Percentiles rank a stretch among this genome's conserved stretches.
phyloP scores from a whole-genome alignment of 2,888 invertebrate genomes.

The Ichneumoninae sp. region DNA sequence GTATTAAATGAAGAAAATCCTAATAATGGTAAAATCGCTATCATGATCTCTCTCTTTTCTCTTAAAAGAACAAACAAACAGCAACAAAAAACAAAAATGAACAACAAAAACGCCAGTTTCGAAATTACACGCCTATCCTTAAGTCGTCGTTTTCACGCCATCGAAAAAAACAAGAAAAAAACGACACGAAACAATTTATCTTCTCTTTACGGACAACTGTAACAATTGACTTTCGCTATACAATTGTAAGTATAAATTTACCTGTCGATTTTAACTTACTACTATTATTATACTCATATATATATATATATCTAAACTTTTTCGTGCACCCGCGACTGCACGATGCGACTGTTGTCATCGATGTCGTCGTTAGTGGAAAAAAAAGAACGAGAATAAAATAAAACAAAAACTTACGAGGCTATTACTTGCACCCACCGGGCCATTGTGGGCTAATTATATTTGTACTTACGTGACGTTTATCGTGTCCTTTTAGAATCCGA shows the following conservation, averaged over 20 bases:
- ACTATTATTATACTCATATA: conserved; percentile 36
- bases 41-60: not conserved
- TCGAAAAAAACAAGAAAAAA: conserved; percentile 19
- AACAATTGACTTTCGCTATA: conserved; percentile 36
- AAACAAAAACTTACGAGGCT: conserved; percentile 27
- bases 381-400: conserved; percentile 10
- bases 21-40: conserved; percentile 55
- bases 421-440: conserved; percentile 52
- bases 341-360: conserved; percentile 42
- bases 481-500: conserved; percentile 71
- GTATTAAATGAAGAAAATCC: conserved; percentile 67
- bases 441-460: conserved; percentile 69
- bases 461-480: conserved; percentile 66
- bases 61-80: conserved; percentile 2
- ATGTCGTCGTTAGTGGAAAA: conserved; percentile 44
- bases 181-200: conserved; percentile 20
- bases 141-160: conserved; percentile 32
- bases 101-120: conserved; percentile 43
- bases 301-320: conserved; percentile 52
- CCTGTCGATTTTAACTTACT: conserved; percentile 37
- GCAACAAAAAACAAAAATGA: conserved; percentile 40
- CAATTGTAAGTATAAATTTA: conserved; percentile 36
- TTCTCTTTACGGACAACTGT: conserved; percentile 28
- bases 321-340: conserved; percentile 33
- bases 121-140: conserved; percentile 21